Base-by-base conservation (phyloP, 2,113 vertebrate species). In the Cyanoderma ruficeps region DNA sequence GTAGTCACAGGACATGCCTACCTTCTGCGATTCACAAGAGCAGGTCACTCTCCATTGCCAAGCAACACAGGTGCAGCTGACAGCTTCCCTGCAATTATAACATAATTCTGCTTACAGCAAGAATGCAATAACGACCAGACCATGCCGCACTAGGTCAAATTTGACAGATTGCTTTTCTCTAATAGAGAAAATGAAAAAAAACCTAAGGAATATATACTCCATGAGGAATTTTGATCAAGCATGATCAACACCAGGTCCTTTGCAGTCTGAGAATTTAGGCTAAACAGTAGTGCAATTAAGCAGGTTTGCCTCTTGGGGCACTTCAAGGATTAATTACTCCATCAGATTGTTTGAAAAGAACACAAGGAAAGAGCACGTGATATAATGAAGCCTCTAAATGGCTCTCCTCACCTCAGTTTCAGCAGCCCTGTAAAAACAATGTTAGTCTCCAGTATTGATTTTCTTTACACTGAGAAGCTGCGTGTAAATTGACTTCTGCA, bases 271-370 rank as follows among this genome's bases (percentile, higher is more conserved):
- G 52, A 89, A 88, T 93, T 88, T 70, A 63, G 22, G 64, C 56
- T 92, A 70, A 95, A 75, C 49, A 90, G 75, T 35, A 88, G 19
- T 41, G 21, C 80, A 87, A 83, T 90, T 93, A 94, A 90, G 44
- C 35, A 93, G 35, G 76, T 41, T 74, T 59, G 64, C 33, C 93
- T 90, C 90, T 74, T 87, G 94, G 68, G 92, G 42, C 67, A 96
- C 47, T 90, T 90, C 67, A 88, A 85, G 55, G 67, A 94, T 95
- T 94, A 95, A 96, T 96, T 92, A 95, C 85, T 95, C 44, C 52
- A 93, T 83, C 64, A 74, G n/a, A 86, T 50, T 22, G 1, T 71
- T 81, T 63, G 59, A 65, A 84, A 88, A 86, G 63, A 88, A 83
- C 52, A 90, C 37, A 61, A 79, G 60, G 56, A 87, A 94, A 87